Evolutionary conservation across 1,140 invertebrate species (phyloP), one percentile per base, ranked within the genome.

Genomic region (Atopsyche davidsoni): DNA sequence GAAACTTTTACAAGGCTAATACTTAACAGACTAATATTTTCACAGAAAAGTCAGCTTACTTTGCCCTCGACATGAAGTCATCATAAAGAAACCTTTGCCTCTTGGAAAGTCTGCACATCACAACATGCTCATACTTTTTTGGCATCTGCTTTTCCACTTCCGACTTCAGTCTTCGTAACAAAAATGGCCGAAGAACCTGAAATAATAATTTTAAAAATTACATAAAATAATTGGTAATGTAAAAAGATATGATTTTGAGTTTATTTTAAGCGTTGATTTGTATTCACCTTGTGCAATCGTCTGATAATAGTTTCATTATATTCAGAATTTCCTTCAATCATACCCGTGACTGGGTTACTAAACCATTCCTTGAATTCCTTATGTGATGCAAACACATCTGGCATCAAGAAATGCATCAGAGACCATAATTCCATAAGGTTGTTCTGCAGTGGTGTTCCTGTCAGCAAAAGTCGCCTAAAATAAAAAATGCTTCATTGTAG

Each of bases 81-180:
- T 99, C 96, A 74, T 99, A 99, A 2, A 99, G 78, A 75, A 85
- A 98, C 53, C 96, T 79, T 67, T 99, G 97, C 24, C 97, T 75
- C 73, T 98, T 98, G 2, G 96, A 97, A 53, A 99, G 76, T 34
- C 91, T 79, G 70, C 96, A 99, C 81, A 94, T 86, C 10, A 99
- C 75, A 55, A 99, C 83, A 74, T 98, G 96, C 69, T 99, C 97
- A 73, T 92, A 96, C 71, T 99, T 99, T 74, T 94, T 92, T 57
- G 97, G 97, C 80, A 99, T 85, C 75, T 99, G 97, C 67, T 98
- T 97, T 72, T 99, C 97, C 24, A 99, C 97, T 78, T 99, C 95
- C 36, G 78, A 82, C 75, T 99, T 99, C 45, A 99, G 77, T 54
- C 97, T 80, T 54, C 97, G 78, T 51, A 99, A 73, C 56, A 99